Base-by-base conservation (phyloP, 2,888 invertebrate genomes). In the Archips crataeganus region DNA sequence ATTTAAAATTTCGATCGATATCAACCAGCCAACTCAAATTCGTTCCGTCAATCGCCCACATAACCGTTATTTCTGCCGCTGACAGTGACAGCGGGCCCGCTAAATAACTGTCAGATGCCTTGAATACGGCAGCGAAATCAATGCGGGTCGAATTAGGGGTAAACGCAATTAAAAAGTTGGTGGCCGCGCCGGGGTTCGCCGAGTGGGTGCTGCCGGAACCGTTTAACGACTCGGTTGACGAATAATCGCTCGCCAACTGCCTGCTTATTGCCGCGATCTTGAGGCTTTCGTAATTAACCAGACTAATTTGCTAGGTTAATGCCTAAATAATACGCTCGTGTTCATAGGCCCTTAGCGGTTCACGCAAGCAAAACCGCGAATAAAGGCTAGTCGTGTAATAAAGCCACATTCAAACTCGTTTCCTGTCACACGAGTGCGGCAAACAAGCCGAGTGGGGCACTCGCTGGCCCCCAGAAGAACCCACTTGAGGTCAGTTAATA, bases 401-500 rank as follows among this genome's bases (percentile, higher is more conserved):
- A 60, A 60, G 60, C 39, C 39, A 39, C n/a, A 60, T 32, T 39
- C 36, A 36, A 36, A n/a, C 36, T 60, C 36, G 39, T 60, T 57
- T 57, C 57, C 57, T 57, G 57, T 57, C 57, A 54, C 51, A 54
- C 15, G 15, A 57, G 57, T n/a, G 57, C 57, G 57, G 15, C 59
- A 73, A 68, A 69, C 63, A 73, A 65, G 49, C 61, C 72, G 59
- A 62, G 39, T n/a, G 47, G 15, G 57, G 51, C 67, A 57, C 49
- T 64, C 71, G n/a, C 10, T 23, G 57, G 60, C 67, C 65, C 67
- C 71, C 63, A 70, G 59, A 76, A 59, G 67, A 71, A 60, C 61
- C 45, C 69, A 34, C 63, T 65, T 34, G 66, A 67, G 82, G 77
- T 76, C 79, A 77, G 78, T 78, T 79, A 76, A 81, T 80, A 83